A percentile compares a stretch with the other conserved stretches of the same genome.
Evolutionary conservation across 1,140 invertebrate species (phyloP).

Genomic region (Atopsyche davidsoni): DNA sequence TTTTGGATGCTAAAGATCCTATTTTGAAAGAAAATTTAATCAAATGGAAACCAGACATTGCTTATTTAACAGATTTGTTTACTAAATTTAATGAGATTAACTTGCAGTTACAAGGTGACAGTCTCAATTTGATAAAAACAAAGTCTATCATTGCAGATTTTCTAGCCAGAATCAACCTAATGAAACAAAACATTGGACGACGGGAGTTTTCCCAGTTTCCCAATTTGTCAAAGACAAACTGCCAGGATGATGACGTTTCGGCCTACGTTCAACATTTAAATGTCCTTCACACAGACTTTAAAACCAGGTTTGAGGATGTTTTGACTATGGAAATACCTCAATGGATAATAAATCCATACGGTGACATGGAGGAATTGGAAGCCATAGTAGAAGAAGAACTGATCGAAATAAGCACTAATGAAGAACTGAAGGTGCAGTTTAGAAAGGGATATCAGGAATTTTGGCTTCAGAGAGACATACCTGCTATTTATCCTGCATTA

Average conservation of each 20-base stretch:
- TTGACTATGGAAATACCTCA: constrained; percentile 32
- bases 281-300: constrained; percentile 25
- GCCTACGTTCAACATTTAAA: constrained; percentile 29
- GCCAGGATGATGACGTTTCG: constrained; percentile 27
- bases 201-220: constrained; percentile 32
- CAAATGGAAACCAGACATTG: constrained; percentile 28
- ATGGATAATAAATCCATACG: no score
- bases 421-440: no score
- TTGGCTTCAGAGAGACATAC: no score
- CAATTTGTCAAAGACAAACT: constrained; percentile 31
- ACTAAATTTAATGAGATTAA: constrained; percentile 30
- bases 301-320: constrained; percentile 33
- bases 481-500: no score
- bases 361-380: no score
- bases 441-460: no score
- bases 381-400: constrained; percentile 23
- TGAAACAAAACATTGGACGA: constrained; percentile 32
- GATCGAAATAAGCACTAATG: no score
- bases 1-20: constrained; percentile 30
- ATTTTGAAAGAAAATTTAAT: constrained; percentile 28
- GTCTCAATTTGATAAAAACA: constrained; percentile 40
- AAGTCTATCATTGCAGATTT: constrained; percentile 26
- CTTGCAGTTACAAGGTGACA: constrained; percentile 35
- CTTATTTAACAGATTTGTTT: constrained; percentile 32
- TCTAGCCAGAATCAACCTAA: constrained; percentile 26